Evolutionary conservation across 2,888 invertebrate genomes (phyloP).

Genomic region (Hedychridium roseum): DNA sequence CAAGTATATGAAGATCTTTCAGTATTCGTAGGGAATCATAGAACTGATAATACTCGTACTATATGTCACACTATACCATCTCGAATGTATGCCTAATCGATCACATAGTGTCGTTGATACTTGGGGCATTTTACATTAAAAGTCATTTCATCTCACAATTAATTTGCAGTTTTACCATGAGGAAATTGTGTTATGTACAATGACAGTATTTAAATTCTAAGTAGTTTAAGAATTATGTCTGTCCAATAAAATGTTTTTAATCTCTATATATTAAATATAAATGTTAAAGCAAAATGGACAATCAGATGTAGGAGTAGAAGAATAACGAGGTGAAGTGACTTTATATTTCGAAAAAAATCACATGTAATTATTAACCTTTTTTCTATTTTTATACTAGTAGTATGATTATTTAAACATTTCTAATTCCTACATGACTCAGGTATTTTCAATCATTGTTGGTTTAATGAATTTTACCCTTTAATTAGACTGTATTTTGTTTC

Average conservation of each 20-base stretch:
- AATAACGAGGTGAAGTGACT: conserved; percentile 7
- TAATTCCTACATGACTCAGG: too few relatives aligned
- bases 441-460: too few relatives aligned
- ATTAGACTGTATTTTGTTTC: too few relatives aligned
- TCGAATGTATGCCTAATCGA: too few relatives aligned
- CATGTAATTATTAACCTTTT: neutral
- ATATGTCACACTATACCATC: conserved; percentile 21
- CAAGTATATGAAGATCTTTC: conserved; percentile 25
- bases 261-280: neutral
- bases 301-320: conserved; percentile 2
- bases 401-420: too few relatives aligned
- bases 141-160: conserved; percentile 20
- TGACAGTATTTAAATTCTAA: too few relatives aligned
- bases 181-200: too few relatives aligned
- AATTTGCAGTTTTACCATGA: neutral
- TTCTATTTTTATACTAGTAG: neutral
- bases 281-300: neutral
- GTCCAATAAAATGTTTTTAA: neutral
- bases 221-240: too few relatives aligned
- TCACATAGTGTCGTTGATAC: too few relatives aligned
- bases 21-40: conserved; percentile 29
- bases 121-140: too few relatives aligned
- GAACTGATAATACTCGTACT: conserved; percentile 39
- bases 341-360: neutral
- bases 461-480: too few relatives aligned